Percentiles rank a stretch among this genome's conserved stretches.
These are phyloP conservation scores for Xiphophorus hellerii DNA, from an alignment of 2,113 vertebrate species.

Conservation along the genomic window DNA sequence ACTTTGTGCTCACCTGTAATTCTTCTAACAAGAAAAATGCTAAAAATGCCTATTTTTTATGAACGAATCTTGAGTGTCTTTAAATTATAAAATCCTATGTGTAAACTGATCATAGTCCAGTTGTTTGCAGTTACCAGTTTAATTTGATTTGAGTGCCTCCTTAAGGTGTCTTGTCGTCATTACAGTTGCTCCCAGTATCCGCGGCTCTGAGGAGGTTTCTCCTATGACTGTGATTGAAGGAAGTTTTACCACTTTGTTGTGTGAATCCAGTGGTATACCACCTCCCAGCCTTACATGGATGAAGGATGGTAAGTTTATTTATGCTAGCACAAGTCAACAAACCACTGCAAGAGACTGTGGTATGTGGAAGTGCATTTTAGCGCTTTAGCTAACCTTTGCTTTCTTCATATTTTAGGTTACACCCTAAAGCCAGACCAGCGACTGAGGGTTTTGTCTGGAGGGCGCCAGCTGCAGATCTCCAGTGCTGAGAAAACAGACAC, in stretches of 20 bases:
- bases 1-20: neutral
- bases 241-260: conserved; percentile 85
- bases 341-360: neutral
- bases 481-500: conserved; percentile 83
- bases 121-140: neutral
- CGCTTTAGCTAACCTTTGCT: neutral
- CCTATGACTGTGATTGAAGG: conserved; percentile 89
- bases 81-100: neutral
- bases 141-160: conserved; percentile 37
- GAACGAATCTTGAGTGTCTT: neutral
- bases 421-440: conserved; percentile 78
- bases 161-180: conserved; percentile 38
- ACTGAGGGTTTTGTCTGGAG: conserved; percentile 88
- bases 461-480: conserved; percentile 91
- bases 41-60: neutral
- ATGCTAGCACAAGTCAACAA: neutral
- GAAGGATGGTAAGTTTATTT: conserved; percentile 84
- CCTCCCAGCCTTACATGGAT: conserved; percentile 91
- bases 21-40: neutral
- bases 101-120: neutral
- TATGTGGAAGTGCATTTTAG: neutral
- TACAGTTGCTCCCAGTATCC: conserved; percentile 86
- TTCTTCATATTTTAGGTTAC: conserved; percentile 73
- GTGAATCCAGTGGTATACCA: conserved; percentile 95
- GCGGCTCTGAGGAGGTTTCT: conserved; percentile 82